Base-by-base conservation (phyloP, 2,113 vertebrate genomes). In the Recurvirostra avosetta region DNA sequence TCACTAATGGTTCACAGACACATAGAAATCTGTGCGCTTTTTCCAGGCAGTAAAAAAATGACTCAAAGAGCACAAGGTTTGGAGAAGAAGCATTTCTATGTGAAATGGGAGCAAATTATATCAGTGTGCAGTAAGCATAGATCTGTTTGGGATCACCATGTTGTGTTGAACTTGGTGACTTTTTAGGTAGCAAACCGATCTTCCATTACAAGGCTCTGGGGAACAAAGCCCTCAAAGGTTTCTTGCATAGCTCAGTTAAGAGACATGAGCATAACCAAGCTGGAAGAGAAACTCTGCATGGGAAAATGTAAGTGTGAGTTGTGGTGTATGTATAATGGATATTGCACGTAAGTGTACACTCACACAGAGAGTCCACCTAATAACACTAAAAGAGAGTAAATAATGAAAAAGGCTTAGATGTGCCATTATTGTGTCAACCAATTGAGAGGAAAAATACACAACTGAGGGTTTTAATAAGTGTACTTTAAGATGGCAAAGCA, bases 1-100 rank as follows among this genome's bases (percentile, higher is more conserved):
- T 96, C 97, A 94, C 65, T 94, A 53, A 91, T 41, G 76, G 63
- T 61, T 94, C 83, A 87, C 47, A 72, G 68, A 87, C 94, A 77
- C 47, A 29, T 26, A 67, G 50, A 75, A 62, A 85, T 53, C 26
- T 9, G 70, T 70, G 49, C 89, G 92, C 56, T 94, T 96, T 95
- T 97, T 79, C 68, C 79, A 30, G 87, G 78, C 4, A 2, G n/a
- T 87, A 90, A 96, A 96, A 86, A 53, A 22, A 40, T 15, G 2
- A 34, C 50, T 92, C 86, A 53, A 96, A 73, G 82, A 78, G 6
- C 52, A 23, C 27, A n/a, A 80, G 62, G 20, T 89, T 77, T 89
- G 52, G 11, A 86, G 15, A 14, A 78, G 47, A 81, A 87, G 17
- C 8, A 68, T 71, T 91, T 91, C 43, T 47, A 0, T 41, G 15